Evolutionary conservation across 2,113 vertebrate genomes (phyloP).

Genomic region (Ciconia stormi): DNA sequence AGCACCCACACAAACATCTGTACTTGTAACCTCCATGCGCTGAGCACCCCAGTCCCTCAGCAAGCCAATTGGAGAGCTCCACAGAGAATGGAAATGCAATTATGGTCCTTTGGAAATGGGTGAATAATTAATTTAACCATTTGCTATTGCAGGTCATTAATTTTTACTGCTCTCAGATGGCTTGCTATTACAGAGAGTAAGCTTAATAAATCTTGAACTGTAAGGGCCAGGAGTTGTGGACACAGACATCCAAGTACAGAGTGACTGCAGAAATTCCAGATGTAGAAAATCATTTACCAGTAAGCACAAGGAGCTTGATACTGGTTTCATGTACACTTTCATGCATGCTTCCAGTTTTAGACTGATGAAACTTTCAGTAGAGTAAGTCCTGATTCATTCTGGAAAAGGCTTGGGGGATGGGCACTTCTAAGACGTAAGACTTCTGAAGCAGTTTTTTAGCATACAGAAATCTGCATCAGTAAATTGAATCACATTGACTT

Average conservation of each 20-base stretch:
- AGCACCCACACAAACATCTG: background rate
- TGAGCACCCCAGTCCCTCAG: background rate
- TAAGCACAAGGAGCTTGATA: background rate
- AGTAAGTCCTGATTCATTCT: background rate
- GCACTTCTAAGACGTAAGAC: background rate
- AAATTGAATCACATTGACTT: background rate
- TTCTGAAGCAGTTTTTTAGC: background rate
- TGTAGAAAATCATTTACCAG: background rate
- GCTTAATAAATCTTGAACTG: background rate
- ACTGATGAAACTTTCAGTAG: background rate
- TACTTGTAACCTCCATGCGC: background rate
- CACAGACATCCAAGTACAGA: background rate
- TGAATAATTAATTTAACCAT: constrained; percentile 38
- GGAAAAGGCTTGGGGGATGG: background rate
- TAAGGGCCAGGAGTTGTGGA: background rate
- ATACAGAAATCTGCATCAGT: background rate
- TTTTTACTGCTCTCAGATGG: constrained; percentile 28
- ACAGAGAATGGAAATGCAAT: constrained; percentile 1
- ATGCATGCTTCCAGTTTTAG: background rate
- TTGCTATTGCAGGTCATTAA: constrained; percentile 20
- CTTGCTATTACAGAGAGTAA: background rate
- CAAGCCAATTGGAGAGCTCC: background rate
- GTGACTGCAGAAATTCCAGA: background rate
- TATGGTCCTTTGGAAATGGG: background rate
- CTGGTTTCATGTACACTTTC: background rate